Evolutionary conservation across 1,140 invertebrate genomes (phyloP), one percentile per base, ranked within the genome.

Genomic region (Drosophila busckii): DNA sequence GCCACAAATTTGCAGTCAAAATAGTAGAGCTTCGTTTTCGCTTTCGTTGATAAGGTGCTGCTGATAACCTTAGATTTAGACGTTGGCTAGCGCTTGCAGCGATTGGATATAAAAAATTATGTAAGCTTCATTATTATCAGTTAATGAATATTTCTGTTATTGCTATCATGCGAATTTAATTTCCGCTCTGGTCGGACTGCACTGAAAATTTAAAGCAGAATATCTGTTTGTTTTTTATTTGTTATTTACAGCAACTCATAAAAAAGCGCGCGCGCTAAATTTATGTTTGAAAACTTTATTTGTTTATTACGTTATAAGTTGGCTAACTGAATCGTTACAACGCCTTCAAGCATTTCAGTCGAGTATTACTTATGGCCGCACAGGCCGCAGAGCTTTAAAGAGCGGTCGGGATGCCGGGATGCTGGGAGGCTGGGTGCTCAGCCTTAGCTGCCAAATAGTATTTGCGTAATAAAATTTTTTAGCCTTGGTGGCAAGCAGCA

Each of bases 241-340:
- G 1, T 9, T 19, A 7, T 8, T 10, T 22, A 5, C 7, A 10
- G 4, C n/a, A 4, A 6, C 19, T 8, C 1, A 8, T 23, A 12
- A 12, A 15, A 5, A 0, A 9, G 2, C 9, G 6, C n/a, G 4
- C 2, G 3, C 4, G 12, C 8, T 26, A 26, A 13, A n/a, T 6
- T n/a, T n/a, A 25, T 12, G 13, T 4, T 4, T 20, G n/a, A n/a
- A n/a, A n/a, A n/a, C 31, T 40, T 49, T 29, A 4, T 7, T 6
- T 16, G 5, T 7, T 2, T 20, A n/a, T 12, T 4, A 10, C 13
- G 17, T 19, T 17, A 41, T 54, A 80, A 73, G 55, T 71, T 80
- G 64, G 73, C 59, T 65, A 65, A 80, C 73, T 71, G 49, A 67
- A 68, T 67, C 73, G 62, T 70, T 58, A 60, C 67, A 70, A n/a